A percentile compares a stretch with the other conserved stretches of the same genome.
These are phyloP conservation scores for Aurelia sp. DNA, from an alignment of 30 jellyfish, hydroid and myxozoan species.

Conservation along the genomic window DNA sequence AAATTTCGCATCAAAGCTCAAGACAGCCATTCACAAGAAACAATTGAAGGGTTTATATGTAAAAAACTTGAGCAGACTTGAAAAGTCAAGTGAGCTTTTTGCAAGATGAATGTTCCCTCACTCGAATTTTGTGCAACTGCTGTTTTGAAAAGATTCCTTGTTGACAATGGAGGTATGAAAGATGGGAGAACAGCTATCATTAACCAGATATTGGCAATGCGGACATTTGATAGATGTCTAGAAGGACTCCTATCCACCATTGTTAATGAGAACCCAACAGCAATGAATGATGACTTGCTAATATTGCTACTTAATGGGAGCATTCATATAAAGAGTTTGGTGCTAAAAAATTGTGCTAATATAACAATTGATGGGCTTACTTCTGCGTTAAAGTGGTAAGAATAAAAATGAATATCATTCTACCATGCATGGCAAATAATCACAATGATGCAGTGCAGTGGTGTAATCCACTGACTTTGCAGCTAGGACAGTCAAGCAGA, in stretches of 20 bases:
- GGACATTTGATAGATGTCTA: conserved; percentile 6
- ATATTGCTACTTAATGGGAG: conserved; percentile 47
- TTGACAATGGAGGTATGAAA: not conserved
- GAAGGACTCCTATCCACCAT: conserved; percentile 11
- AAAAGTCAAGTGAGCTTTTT: no score
- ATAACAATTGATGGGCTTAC: conserved; percentile 52
- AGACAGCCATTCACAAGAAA: no score
- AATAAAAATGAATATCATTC: no score
- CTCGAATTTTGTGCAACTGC: conserved; percentile 26
- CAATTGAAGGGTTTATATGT: no score
- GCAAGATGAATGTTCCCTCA: conserved; percentile 15
- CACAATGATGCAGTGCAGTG: no score
- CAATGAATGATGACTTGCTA: conserved; percentile 32
- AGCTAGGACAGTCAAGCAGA: no score
- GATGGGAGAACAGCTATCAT: not conserved
- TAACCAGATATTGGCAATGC: conserved; percentile 2
- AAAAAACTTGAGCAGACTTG: no score
- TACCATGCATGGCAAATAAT: no score
- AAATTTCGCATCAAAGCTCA: no score
- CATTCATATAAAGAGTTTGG: conserved; percentile 33
- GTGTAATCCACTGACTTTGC: no score
- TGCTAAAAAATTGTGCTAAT: conserved; percentile 41
- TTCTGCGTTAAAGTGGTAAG: conserved; percentile 39
- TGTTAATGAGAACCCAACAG: conserved; percentile 24
- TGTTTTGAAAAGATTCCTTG: conserved; percentile 1